Percentiles rank a stretch among this genome's conserved stretches.
Conservation (phyloP, 2,888 invertebrate species). For the Homarus gammarus region DNA sequence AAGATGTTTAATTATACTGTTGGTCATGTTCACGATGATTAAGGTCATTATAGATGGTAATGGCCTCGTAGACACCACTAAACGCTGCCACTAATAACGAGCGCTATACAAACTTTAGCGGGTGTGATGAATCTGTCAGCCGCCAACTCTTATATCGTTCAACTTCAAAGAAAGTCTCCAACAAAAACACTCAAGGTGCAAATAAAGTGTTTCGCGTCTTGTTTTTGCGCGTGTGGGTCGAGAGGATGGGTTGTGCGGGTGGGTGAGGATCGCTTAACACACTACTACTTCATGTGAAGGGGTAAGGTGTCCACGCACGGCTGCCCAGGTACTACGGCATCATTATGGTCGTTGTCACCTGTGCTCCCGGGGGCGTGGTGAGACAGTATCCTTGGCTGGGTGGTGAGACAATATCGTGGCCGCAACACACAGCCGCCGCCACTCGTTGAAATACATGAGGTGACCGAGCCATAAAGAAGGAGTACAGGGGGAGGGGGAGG, state of each 20-base stretch:
- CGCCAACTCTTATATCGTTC: constrained; percentile 14
- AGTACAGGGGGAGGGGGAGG: too few species aligned
- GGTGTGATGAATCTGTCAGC: constrained; percentile 14
- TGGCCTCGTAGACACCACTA: constrained; percentile 5
- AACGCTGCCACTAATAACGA: constrained; percentile 1
- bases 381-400: too few species aligned
- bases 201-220: constrained; percentile 20
- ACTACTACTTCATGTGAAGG: background rate
- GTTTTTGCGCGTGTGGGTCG: background rate
- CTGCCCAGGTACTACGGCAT: background rate
- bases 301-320: background rate
- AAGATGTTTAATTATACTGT: background rate
- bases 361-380: too few species aligned
- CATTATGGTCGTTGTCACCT: too few species aligned
- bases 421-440: too few species aligned
- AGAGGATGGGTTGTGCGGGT: background rate
- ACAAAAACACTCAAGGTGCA: background rate
- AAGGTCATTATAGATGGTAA: background rate
- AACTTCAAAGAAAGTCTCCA: constrained; percentile 16
- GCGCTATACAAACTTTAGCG: background rate
- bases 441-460: too few species aligned
- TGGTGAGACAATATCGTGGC: too few species aligned
- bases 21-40: background rate
- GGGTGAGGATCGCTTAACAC: background rate
- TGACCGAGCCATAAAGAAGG: too few species aligned